Conservation (phyloP, 2,797 vertebrate species). For the Amblyraja radiata region DNA sequence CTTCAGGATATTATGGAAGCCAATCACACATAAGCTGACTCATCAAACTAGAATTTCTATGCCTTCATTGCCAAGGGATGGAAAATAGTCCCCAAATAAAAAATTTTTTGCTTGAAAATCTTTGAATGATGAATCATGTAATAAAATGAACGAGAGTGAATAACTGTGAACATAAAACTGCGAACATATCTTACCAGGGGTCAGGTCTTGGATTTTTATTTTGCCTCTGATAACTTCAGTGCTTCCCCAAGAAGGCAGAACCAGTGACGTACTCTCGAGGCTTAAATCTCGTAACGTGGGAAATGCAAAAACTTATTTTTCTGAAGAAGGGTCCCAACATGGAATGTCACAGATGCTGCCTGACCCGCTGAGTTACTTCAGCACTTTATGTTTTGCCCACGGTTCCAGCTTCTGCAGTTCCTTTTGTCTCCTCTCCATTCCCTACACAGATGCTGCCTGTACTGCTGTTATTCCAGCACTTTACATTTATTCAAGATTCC, state of each 20-base stretch:
- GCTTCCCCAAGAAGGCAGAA: background rate
- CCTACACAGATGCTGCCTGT: no score
- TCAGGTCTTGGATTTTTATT: background rate
- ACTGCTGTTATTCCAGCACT: no score
- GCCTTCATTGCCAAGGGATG: background rate
- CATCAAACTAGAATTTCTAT: background rate
- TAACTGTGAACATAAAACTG: background rate
- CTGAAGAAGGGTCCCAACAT: no score
- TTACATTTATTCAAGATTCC: no score
- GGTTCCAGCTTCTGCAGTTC: no score
- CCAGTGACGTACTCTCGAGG: background rate
- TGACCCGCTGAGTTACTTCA: no score
- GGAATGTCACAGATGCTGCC: no score
- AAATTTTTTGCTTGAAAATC: background rate
- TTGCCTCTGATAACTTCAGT: background rate
- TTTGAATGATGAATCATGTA: background rate
- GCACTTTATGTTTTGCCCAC: no score
- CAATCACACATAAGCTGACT: background rate
- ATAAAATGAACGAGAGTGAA: background rate
- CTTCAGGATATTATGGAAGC: background rate
- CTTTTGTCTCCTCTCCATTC: no score
- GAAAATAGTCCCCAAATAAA: background rate
- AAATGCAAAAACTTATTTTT: background rate
- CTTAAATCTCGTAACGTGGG: background rate
- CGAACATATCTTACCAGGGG: background rate